These are phyloP conservation scores for Poecilus cupreus DNA, from an alignment of 2,888 invertebrate genomes.

Conservation along the genomic window DNA sequence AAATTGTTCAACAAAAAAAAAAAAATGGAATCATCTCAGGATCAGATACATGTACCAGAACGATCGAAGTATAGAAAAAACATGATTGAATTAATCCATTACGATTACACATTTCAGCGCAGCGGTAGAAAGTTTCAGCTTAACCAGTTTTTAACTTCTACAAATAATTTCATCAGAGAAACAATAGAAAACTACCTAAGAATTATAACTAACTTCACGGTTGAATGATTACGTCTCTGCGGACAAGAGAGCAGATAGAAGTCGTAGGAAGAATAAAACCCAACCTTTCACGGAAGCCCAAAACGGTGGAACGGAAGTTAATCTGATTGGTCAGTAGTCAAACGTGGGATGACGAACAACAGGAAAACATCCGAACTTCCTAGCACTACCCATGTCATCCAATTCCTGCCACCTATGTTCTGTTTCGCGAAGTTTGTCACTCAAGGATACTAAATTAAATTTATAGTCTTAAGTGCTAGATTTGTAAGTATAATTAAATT, in stretches of 20 bases:
- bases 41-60: no score
- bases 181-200: constrained; percentile 14
- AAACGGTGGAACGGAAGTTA: not conserved
- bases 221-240: not conserved
- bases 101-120: not conserved
- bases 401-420: not conserved
- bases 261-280: constrained; percentile 2
- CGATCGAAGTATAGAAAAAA: not conserved
- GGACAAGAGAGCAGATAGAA: not conserved
- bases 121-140: not conserved
- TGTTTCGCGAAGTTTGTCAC: not conserved
- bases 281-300: not conserved
- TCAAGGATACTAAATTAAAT: no score
- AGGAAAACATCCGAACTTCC: constrained; percentile 10
- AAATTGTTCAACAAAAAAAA: no score
- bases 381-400: not conserved
- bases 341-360: not conserved
- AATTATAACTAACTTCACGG: constrained; percentile 28
- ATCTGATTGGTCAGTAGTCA: constrained; percentile 19
- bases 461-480: no score
- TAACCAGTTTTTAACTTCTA: constrained; percentile 12
- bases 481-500: no score
- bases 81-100: not conserved
- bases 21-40: no score
- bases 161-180: constrained; percentile 9